Conservation (phyloP, 1,140 invertebrate species). For the Chrysoperla carnea region DNA sequence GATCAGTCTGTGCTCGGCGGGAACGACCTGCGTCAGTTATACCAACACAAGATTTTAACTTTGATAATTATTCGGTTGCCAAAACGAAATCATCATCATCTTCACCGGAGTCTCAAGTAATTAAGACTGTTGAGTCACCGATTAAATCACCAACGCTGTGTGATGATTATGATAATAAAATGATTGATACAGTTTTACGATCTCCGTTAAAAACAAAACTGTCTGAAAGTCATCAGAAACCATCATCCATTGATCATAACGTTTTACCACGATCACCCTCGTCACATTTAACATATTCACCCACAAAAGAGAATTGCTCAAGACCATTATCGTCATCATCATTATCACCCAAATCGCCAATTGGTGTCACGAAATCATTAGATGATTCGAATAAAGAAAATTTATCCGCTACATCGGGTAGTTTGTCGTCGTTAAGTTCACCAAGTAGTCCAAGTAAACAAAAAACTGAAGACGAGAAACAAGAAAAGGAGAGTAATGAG, state of each 20-base stretch:
- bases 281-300: constrained; percentile 6
- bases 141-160: neutral
- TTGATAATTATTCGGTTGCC: constrained; percentile 8
- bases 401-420: constrained; percentile 24
- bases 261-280: constrained; percentile 7
- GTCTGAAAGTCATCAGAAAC: neutral
- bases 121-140: neutral
- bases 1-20: constrained; percentile 15
- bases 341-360: constrained; percentile 2
- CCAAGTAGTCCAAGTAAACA: constrained; percentile 26
- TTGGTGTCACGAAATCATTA: constrained; percentile 2
- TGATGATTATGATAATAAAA: neutral
- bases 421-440: constrained; percentile 19
- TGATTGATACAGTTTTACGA: neutral
- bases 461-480: constrained; percentile 30
- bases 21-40: constrained; percentile 19
- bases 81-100: constrained; percentile 7
- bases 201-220: neutral
- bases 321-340: constrained; percentile 8
- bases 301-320: constrained; percentile 22
- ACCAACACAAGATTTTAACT: constrained; percentile 11
- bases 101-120: neutral
- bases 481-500: constrained; percentile 30
- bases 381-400: constrained; percentile 18
- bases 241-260: neutral